Evolutionary conservation across 2,888 invertebrate genomes (phyloP), one percentile per base, ranked within the genome.

Genomic region (Andrena marginata): DNA sequence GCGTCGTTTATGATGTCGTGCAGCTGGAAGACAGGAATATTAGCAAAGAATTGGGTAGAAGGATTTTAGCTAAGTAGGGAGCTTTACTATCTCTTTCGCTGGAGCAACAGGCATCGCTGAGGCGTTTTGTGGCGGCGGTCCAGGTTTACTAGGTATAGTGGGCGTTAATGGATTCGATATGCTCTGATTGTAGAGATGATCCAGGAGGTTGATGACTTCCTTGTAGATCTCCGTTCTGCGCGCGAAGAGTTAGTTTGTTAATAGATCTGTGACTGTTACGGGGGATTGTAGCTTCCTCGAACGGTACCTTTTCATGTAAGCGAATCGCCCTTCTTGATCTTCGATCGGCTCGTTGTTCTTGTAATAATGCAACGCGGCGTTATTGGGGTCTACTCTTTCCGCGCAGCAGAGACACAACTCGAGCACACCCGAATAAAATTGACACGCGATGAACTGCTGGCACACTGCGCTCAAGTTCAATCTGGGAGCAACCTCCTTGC

Each of bases 391-490:
- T n/a, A 97, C 94, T 93, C 97, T 97, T 68, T 96, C 95, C 0
- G 99, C 99, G 92, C 98, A 98, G 8, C 97, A 96, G 1, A 97
- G 95, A 89, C 98, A 97, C 33, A 99, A 94, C 89, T 99, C 98
- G 13, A 99, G 97, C 2, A 99, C 97, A 0, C 98, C 98, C 31
- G 97, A 96, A 93, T 97, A 99, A 92, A 97, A 98, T 23, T 97
- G 97, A 64, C 97, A 96, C 1, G 96, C 95, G 8, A 97, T 96
- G 89, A 99, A 96, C 94, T 98, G 97, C 67, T 97, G 97, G 92
- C 98, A 98, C 60, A 99, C 97, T 75, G 97, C 96, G 2, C 96
- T 96, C 62, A 99, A 94, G 93, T 99, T 98, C 35, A 99, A 95
- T 89, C 97, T 97, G 0, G 98, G 97, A 0, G 97, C 97, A 26